Percentiles rank a stretch among this genome's conserved stretches.
Evolutionary conservation across 2,113 vertebrate genomes (phyloP).

Genomic region (Engystomops pustulosus): DNA sequence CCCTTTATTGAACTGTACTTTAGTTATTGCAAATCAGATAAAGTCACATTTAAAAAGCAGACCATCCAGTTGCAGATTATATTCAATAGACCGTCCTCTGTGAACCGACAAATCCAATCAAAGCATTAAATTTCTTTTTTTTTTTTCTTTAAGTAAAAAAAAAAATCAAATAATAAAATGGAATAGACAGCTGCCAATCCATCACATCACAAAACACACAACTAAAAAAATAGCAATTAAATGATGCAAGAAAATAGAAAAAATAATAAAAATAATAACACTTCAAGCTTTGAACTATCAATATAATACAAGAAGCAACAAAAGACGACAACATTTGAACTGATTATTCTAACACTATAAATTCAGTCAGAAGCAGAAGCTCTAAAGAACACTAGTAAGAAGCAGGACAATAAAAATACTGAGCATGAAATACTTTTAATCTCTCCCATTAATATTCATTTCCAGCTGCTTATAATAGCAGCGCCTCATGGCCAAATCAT

Average conservation of each 20-base stretch:
- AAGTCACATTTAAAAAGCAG: constrained; percentile 99
- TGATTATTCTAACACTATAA: constrained; percentile 91
- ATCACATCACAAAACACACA: constrained; percentile 97
- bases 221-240: constrained; percentile 73
- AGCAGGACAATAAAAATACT: constrained; percentile 99
- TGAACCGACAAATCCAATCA: constrained; percentile 98
- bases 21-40: constrained; percentile 97
- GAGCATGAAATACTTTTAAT: constrained; percentile 99
- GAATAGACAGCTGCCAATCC: constrained; percentile 94
- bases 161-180: constrained; percentile 85
- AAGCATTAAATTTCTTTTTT: constrained; percentile 88
- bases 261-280: constrained; percentile 67
- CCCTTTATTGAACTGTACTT: constrained; percentile 93
- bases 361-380: constrained; percentile 83
- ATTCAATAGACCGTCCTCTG: constrained; percentile 94
- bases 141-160: constrained; percentile 84
- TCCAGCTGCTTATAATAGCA: constrained; percentile 99
- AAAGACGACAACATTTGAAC: constrained; percentile 84
- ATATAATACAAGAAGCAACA: constrained; percentile 93
- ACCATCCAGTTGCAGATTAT: constrained; percentile 96
- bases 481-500: constrained; percentile 99
- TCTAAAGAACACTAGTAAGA: constrained; percentile 85
- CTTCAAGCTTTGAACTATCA: constrained; percentile 87
- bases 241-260: constrained; percentile 53
- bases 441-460: constrained; percentile 99